Evolutionary conservation across 2,797 vertebrate species (phyloP), one percentile per base, ranked within the genome.

Genomic region (Glyptemys insculpta): DNA sequence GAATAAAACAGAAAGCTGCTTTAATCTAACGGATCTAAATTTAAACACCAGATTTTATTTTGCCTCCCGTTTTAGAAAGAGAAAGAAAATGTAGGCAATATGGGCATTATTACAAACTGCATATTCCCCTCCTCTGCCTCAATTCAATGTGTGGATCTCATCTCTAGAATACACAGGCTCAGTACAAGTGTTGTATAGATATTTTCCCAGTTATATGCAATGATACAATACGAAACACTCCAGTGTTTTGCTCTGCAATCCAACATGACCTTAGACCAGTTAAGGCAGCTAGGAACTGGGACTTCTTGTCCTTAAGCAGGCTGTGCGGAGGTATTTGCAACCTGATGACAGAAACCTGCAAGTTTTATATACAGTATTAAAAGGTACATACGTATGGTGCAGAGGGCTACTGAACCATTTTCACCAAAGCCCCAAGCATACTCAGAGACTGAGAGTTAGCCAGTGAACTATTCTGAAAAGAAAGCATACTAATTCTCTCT

Each of bases 141-240:
- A 68, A 1, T 1, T 54, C 53, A 74, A 56, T 2, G 37, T 4
- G 5, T 25, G 27, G 16, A 52, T 91, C 80, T 44, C 6, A 6
- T 50, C 86, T 47, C 41, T 72, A 50, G 1, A 5, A 72, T 23
- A 81, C 49, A 81, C 1, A 18, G 6, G 25, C 80, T 86, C 25
- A 84, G 10, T 79, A 80, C 85, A 90, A 90, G n/a, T 56, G 34
- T 29, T 0, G 0, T 41, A 27, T 14, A 86, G 16, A 10, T 44
- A 37, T 54, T 25, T 85, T 31, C 18, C 8, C 47, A 74, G 31
- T 87, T 0, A 3, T 44, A 2, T 72, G 15, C 50, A 94, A 53
- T 0, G 1, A 4, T 29, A 5, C n/a, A 34, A 6, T 11, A 49
- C 49, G 82, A 90, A 91, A 50, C 1, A 0, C 2, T 11, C 47